These are phyloP conservation scores for Gambelia wislizenii DNA, from an alignment of 2,797 vertebrate species.

Conservation along the genomic window DNA sequence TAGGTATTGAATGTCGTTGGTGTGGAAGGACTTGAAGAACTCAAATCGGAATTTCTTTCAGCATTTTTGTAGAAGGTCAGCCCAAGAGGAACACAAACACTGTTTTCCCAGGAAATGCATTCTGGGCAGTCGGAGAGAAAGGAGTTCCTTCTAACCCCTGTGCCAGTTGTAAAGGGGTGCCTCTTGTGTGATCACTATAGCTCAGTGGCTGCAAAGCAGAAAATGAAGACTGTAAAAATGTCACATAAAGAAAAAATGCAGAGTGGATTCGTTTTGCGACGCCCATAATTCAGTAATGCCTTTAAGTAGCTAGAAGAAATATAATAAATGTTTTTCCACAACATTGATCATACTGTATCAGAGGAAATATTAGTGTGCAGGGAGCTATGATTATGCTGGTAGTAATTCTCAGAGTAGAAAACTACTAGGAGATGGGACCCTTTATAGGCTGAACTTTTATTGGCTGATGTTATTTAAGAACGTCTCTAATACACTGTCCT, in stretches of 20 bases:
- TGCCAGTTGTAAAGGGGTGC: constrained; percentile 90
- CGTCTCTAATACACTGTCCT: constrained; percentile 78
- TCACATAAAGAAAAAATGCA: constrained; percentile 97
- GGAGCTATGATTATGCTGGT: constrained; percentile 87
- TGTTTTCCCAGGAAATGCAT: constrained; percentile 78
- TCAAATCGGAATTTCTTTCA: constrained; percentile 56
- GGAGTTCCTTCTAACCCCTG: constrained; percentile 82
- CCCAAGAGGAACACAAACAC: constrained; percentile 71
- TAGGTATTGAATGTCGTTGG: constrained; percentile 53
- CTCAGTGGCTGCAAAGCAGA: constrained; percentile 96
- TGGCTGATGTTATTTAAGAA: constrained; percentile 85
- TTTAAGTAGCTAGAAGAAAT: constrained; percentile 98
- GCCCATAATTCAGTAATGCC: constrained; percentile 95
- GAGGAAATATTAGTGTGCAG: constrained; percentile 93
- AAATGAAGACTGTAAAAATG: constrained; percentile 99
- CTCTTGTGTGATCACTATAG: constrained; percentile 87
- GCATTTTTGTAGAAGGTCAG: constrained; percentile 63
- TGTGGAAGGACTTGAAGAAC: constrained; percentile 27
- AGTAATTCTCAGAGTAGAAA: constrained; percentile 84
- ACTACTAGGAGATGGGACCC: constrained; percentile 80
- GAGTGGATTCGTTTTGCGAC: constrained; percentile 89
- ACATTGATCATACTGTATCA: constrained; percentile 93
- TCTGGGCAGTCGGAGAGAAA: constrained; percentile 82
- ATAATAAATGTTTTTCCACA: constrained; percentile 97
- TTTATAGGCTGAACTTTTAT: constrained; percentile 85